Evolutionary conservation across 2,113 vertebrate species (phyloP).

Genomic region (Phalacrocorax aristotelis): DNA sequence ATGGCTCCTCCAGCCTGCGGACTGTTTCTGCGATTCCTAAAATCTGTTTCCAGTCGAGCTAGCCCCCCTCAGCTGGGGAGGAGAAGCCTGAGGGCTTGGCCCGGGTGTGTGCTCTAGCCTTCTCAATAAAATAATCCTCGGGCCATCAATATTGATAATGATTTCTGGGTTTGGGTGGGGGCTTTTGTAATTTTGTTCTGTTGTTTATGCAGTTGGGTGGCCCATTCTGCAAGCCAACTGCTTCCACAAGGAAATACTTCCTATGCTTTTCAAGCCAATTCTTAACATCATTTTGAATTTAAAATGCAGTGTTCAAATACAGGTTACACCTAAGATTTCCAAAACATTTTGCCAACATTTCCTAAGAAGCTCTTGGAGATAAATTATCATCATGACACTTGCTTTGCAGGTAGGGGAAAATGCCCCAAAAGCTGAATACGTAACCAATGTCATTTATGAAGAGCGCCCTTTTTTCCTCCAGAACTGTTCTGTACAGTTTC

Average conservation of each 20-base stretch:
- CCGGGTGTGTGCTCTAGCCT: rapidly evolving
- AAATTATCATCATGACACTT: background rate
- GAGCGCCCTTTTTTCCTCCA: rapidly evolving
- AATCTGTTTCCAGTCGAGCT: background rate
- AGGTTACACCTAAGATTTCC: background rate
- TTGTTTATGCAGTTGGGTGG: background rate
- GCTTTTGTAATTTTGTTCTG: rapidly evolving
- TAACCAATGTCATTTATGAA: background rate
- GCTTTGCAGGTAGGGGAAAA: background rate
- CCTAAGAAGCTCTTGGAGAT: background rate
- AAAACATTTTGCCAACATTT: background rate
- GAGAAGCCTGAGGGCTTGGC: background rate
- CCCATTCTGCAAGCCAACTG: background rate
- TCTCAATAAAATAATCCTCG: rapidly evolving
- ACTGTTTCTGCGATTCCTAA: rapidly evolving
- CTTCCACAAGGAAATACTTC: background rate
- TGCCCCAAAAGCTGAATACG: background rate
- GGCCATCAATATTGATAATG: rapidly evolving
- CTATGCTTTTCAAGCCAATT: background rate
- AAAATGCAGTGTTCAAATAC: background rate
- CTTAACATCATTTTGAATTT: background rate
- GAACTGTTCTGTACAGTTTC: background rate
- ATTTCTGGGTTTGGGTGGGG: background rate
- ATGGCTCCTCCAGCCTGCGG: rapidly evolving
- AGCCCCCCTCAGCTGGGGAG: background rate